A percentile compares a stretch with the other conserved stretches of the same genome.
phyloP scores from a whole-genome alignment of 2,797 vertebrate species.

The Trachops cirrhosus region DNA sequence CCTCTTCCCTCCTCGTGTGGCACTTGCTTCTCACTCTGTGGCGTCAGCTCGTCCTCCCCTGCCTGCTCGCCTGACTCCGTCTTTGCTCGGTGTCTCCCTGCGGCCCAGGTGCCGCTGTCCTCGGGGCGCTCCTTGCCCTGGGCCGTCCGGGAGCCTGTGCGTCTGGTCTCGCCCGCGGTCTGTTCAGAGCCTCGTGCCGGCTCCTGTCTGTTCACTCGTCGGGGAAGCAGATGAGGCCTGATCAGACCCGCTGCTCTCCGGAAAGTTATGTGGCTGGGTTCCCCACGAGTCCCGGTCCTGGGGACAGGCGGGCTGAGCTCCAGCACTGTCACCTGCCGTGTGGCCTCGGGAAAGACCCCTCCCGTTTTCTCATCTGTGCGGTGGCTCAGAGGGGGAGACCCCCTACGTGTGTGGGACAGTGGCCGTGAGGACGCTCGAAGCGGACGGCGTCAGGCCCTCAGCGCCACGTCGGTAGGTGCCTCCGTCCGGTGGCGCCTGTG shows the following conservation, averaged over 20 bases:
- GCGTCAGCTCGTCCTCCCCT: not conserved
- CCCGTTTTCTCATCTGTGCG: accelerated
- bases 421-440: accelerated
- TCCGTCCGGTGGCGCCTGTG: accelerated
- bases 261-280: not conserved
- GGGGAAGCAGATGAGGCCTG: not conserved
- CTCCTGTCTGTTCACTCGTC: not conserved
- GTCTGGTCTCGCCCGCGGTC: accelerated
- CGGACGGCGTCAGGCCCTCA: accelerated
- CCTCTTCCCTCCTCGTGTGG: too few relatives aligned
- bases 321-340: not conserved
- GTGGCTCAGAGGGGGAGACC: accelerated
- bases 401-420: accelerated
- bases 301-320: not conserved
- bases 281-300: accelerated
- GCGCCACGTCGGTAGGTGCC: accelerated
- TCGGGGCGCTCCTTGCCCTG: not conserved
- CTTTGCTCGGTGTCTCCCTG: not conserved
- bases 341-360: not conserved
- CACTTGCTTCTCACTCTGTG: accelerated
- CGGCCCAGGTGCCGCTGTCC: not conserved
- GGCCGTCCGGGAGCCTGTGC: too few relatives aligned
- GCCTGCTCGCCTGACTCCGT: accelerated
- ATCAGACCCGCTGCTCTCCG: not conserved
- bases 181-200: not conserved